Evolutionary conservation across 2,888 invertebrate genomes (phyloP).

Genomic region (Drosophila colorata): DNA sequence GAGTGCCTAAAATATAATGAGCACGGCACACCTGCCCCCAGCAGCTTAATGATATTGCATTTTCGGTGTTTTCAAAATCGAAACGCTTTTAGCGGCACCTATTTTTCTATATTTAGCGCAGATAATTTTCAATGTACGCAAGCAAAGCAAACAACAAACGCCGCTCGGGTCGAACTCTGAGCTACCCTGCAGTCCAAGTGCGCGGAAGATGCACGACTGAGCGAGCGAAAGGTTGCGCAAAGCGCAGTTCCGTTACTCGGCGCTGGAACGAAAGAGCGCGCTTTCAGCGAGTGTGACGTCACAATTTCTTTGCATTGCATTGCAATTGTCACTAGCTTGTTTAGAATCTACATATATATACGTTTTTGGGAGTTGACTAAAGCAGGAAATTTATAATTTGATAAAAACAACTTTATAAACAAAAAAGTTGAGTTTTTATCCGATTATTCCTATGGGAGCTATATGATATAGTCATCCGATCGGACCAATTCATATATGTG

Average conservation of each 20-base stretch:
- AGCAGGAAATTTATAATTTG: too few relatives aligned
- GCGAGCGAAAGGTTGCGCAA: too few relatives aligned
- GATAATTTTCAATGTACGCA: slow-evolving; percentile 48
- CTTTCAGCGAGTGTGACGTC: neutral
- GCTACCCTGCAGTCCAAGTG: slow-evolving; percentile 35
- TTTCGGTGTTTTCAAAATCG: slow-evolving; percentile 59
- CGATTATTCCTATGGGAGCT: too few relatives aligned
- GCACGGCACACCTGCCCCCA: slow-evolving; percentile 33
- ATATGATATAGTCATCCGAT: too few relatives aligned
- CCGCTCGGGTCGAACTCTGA: slow-evolving; percentile 20
- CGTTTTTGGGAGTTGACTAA: too few relatives aligned
- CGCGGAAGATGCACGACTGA: neutral
- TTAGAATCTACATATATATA: too few relatives aligned
- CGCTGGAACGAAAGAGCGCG: neutral
- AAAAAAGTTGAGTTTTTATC: too few relatives aligned
- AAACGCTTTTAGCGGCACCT: slow-evolving; percentile 70
- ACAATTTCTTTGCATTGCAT: neutral
- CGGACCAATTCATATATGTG: too few relatives aligned
- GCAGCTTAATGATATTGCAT: slow-evolving; percentile 53
- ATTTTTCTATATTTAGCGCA: slow-evolving; percentile 63
- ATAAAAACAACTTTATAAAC: too few relatives aligned
- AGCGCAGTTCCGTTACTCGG: neutral
- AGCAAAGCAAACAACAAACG: slow-evolving; percentile 21
- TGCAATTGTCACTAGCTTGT: too few relatives aligned
- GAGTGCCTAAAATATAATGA: slow-evolving; percentile 15